Percentiles rank a stretch among this genome's conserved stretches.
Conservation (phyloP, 2,113 vertebrate genomes). For the Erinaceus europaeus region DNA sequence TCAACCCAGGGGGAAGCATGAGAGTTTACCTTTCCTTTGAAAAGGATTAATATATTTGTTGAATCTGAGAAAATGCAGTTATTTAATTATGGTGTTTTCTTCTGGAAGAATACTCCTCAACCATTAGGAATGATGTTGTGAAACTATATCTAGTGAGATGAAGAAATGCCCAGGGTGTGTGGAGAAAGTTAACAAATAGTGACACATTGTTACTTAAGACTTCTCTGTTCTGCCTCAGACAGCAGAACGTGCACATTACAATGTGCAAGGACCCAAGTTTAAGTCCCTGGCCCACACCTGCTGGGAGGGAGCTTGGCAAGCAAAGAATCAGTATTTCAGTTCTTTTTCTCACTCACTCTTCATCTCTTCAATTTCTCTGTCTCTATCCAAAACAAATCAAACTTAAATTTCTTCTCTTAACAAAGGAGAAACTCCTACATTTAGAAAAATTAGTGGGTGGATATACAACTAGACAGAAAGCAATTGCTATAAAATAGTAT, state of each 20-base stretch:
- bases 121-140: neutral
- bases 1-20: neutral
- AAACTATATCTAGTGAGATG: neutral
- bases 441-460: neutral
- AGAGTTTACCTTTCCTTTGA: constrained; percentile 14
- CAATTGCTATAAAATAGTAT: no score
- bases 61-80: neutral
- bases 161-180: neutral
- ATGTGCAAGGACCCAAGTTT: no score
- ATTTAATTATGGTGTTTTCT: neutral
- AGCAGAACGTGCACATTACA: no score
- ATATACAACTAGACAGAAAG: no score
- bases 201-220: neutral
- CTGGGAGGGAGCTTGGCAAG: no score
- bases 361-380: no score
- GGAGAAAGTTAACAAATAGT: neutral
- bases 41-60: neutral
- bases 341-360: no score
- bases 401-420: no score
- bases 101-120: neutral
- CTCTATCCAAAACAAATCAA: no score
- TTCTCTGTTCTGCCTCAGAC: no score
- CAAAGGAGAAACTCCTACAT: neutral
- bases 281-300: no score
- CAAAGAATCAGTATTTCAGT: no score